Evolutionary conservation across 2,888 invertebrate species (phyloP), one percentile per base, ranked within the genome.

Genomic region (Clitarchus hookeri): DNA sequence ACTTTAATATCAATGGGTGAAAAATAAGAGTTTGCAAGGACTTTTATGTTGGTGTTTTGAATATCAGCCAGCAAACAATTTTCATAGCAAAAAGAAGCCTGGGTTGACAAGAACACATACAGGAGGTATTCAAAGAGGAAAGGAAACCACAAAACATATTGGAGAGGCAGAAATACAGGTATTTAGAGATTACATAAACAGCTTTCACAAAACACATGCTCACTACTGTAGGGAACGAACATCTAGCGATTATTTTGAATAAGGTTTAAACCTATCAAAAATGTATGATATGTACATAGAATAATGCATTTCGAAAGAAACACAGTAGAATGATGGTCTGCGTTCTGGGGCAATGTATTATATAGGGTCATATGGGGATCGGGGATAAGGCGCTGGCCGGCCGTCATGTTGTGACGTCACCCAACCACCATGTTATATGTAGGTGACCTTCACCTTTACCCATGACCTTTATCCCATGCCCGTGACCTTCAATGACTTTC

Each of bases 41-140:
- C 65, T 65, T 48, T 48, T 65, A 65, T 65, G 11, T 65, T 65
- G 65, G 65, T 65, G 65, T 65, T 65, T 65, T 65, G 65, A 65
- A 65, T 65, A 65, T 6, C 65, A 65, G 65, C 16, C n/a, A 65
- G 65, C n/a, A 65, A 6, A 65, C 16, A 4, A 65, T 65, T 65
- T 23, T 23, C 65, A 23, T 65, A 2, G 16, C 23, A 65, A 65
- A 0, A 65, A 65, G 65, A 65, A 65, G 65, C 65, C n/a, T 23
- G 23, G 65, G 2, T 65, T 65, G 65, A 65, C 65, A 23, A 23
- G 23, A 23, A 65, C 23, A 19, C 65, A 6, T 65, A 65, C 19
- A 65, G 65, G 65, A n/a, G 65, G 65, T 16, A 23, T 11, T n/a
- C 23, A 65, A 65, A 65, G 65, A 65, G 65, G 65, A 65, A 65